Percentiles rank a stretch among this genome's conserved stretches.
Evolutionary conservation across 1,140 invertebrate species (phyloP).

Genomic region (Oscheius sp.): DNA sequence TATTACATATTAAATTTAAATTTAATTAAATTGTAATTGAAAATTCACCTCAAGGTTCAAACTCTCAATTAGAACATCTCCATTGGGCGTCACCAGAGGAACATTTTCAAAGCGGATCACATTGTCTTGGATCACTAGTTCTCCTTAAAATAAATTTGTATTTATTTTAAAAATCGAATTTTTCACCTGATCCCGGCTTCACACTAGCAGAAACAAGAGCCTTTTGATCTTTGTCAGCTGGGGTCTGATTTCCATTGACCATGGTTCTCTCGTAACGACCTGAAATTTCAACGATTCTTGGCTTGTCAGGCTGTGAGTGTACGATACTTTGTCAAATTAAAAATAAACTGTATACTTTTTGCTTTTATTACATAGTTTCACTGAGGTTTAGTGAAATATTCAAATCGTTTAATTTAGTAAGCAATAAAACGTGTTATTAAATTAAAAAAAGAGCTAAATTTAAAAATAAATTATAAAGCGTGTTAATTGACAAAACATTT

Average conservation of each 20-base stretch:
- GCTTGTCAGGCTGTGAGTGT: too few species aligned
- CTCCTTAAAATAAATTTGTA: conserved; percentile 66
- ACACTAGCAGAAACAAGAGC: conserved; percentile 15
- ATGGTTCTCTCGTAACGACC: conserved; percentile 77
- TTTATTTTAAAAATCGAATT: background rate
- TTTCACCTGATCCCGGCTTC: conserved; percentile 34
- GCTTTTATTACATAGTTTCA: too few species aligned
- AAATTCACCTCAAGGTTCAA: conserved; percentile 79
- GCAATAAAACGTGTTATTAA: too few species aligned
- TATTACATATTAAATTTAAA: background rate
- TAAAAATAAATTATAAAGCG: too few species aligned
- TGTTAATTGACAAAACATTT: too few species aligned
- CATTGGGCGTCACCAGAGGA: conserved; percentile 91
- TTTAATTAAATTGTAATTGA: background rate
- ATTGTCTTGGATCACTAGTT: conserved; percentile 81
- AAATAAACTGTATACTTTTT: too few species aligned
- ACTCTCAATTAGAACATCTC: conserved; percentile 85
- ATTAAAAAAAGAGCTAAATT: too few species aligned
- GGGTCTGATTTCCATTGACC: conserved; percentile 67
- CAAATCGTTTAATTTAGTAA: too few species aligned
- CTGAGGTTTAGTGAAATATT: too few species aligned
- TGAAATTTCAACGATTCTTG: conserved; percentile 55
- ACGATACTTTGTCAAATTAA: too few species aligned
- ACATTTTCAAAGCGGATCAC: conserved; percentile 88
- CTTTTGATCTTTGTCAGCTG: conserved; percentile 12